Evolutionary conservation across 2,888 invertebrate genomes (phyloP), one percentile per base, ranked within the genome.

Genomic region (Mamestra brassicae): DNA sequence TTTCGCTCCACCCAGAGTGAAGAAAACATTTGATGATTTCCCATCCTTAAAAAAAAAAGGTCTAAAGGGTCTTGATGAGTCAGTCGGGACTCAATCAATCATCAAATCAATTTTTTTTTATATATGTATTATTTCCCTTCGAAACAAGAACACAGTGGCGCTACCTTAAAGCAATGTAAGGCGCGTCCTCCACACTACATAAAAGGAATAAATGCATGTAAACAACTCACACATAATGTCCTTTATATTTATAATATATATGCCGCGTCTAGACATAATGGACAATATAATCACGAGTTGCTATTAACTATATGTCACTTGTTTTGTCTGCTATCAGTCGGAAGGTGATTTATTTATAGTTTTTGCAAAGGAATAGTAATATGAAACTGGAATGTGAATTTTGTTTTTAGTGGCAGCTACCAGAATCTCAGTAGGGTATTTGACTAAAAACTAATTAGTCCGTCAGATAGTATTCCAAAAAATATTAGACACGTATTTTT

Each of bases 191-290:
- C 4, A 47, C 4, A 17, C 17, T 17, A 58, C 62, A 55, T 71
- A 73, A 66, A 77, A 80, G 64, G 68, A 42, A 63, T 54, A 63
- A 55, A 55, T 67, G 62, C 15, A 63, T 52, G 45, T 65, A 71
- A 81, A 66, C 45, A 71, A 58, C 38, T 15, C 36, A 26, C 64
- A 50, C 34, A 74, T 64, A 63, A 70, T 67, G 8, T 62, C 54
- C 55, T 62, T 58, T 54, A 69, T 47, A 65, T 58, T 62, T 50
- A 69, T 47, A 65, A 74, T 60, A 47, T 52, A 47, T 52, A 80
- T 84, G 55, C 76, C 47, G 34, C 42, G 82, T 85, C 82, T 82
- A 82, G 85, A 82, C 82, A 58, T 58, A 67, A 74, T 67, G 38
- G 55, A 50, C 67, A 38, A 26, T 70, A 66, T 69, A 76, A 84